Conservation (phyloP, 2,113 vertebrate species). For the Antechinus stuartii region DNA sequence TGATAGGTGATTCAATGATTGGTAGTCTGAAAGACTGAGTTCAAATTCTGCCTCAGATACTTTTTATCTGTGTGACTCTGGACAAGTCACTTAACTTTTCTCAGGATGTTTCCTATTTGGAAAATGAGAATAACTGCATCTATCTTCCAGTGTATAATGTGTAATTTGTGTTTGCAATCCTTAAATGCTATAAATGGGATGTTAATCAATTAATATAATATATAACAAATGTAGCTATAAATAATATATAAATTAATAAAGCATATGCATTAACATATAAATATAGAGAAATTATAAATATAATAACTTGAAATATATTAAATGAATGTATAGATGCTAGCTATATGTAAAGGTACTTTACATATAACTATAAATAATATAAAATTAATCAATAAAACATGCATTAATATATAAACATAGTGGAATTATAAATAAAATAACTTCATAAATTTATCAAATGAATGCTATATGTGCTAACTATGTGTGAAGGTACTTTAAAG, state of each 20-base stretch:
- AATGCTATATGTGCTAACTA: neutral
- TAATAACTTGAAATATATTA: no score
- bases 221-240: neutral
- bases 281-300: no score
- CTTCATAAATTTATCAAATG: neutral
- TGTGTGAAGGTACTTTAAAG: neutral
- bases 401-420: no score
- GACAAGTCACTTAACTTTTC: neutral
- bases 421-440: neutral
- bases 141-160: neutral
- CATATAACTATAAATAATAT: no score
- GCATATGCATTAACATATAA: no score
- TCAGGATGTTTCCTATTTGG: neutral
- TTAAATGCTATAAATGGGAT: neutral
- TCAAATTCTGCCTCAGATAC: neutral
- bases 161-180: neutral
- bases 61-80: neutral
- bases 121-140: neutral
- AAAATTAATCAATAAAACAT: no score
- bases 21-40: neutral
- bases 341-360: no score
- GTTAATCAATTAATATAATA: neutral
- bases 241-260: no score
- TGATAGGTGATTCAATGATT: neutral
- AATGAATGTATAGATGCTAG: no score